Evolutionary conservation across 2,113 vertebrate genomes (phyloP), one percentile per base, ranked within the genome.

Genomic region (Thymallus thymallus): DNA sequence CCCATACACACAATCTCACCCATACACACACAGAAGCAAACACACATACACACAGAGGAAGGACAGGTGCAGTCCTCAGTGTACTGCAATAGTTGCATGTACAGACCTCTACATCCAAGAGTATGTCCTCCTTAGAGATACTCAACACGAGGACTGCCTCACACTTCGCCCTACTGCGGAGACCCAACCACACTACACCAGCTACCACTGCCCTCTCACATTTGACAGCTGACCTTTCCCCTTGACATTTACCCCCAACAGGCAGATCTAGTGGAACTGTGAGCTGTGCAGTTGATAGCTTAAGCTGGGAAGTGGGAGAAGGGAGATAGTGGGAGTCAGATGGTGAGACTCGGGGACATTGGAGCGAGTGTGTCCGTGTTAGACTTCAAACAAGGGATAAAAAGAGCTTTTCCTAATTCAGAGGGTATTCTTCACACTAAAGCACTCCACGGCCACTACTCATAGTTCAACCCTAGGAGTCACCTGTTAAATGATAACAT

Each of bases 401-500:
- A 77, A 71, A 51, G 23, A 63, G 72, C 55, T 60, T 76, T 84
- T 85, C 69, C 82, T 89, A 84, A 76, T 82, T 74, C 76, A 71
- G 69, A 87, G 91, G 90, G 90, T 94, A 95, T 93, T 95, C 94
- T 94, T 94, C 92, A 93, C 90, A 90, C 94, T 94, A 95, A 95
- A 95, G 94, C 93, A 94, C 95, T 96, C 94, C 89, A 87, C 79
- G 87, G 93, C 93, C 87, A 88, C 95, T 96, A 91, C 94, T 94
- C 90, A 95, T 96, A 91, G 94, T 94, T 90, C 91, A 95, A 94
- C 95, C 93, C 94, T 94, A 89, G 95, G 95, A 94, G 88, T 88
- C 83, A 94, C 94, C 93, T 96, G 94, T 95, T 95, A 95, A 96
- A 96, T 95, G 94, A 95, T 94, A 94, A 95, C 94, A 72, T 73